Evolutionary conservation across 2,888 invertebrate species (phyloP).

Genomic region (Gymnoscelis rufifasciata): DNA sequence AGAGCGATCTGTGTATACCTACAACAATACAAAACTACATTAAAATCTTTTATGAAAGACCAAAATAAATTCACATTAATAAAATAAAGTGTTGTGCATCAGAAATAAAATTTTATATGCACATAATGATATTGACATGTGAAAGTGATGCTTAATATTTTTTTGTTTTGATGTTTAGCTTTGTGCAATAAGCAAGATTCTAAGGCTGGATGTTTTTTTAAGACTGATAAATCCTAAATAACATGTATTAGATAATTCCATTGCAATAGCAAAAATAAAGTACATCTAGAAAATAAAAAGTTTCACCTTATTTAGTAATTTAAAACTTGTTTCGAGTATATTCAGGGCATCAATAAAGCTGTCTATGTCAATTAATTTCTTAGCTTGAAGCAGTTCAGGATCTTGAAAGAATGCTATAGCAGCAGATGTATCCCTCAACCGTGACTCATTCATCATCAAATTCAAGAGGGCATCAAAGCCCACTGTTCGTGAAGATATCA

Average conservation of each 20-base stretch:
- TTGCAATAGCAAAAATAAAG: no score
- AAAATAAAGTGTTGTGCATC: no score
- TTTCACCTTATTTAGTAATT: slow-evolving; percentile 80
- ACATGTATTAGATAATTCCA: no score
- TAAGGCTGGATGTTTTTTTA: no score
- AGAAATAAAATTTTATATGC: no score
- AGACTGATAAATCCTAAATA: no score
- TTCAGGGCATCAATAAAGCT: slow-evolving; percentile 82
- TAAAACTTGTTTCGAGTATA: slow-evolving; percentile 83
- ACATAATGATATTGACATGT: no score
- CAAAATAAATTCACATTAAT: no score
- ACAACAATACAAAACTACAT: slow-evolving; percentile 15
- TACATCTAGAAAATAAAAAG: no score
- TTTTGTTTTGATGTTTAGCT: no score
- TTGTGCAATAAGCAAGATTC: no score
- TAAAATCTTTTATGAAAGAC: neutral
- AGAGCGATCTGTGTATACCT: slow-evolving; percentile 84
- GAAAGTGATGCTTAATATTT: no score
- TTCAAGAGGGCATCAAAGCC: slow-evolving; percentile 82
- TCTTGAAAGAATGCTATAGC: slow-evolving; percentile 83
- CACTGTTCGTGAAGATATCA: slow-evolving; percentile 81
- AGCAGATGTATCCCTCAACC: slow-evolving; percentile 77
- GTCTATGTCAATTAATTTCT: slow-evolving; percentile 76
- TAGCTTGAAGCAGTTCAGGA: slow-evolving; percentile 81
- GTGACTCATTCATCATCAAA: slow-evolving; percentile 75